Conservation (phyloP, 2,888 invertebrate genomes). For the Hydraecia micacea region DNA sequence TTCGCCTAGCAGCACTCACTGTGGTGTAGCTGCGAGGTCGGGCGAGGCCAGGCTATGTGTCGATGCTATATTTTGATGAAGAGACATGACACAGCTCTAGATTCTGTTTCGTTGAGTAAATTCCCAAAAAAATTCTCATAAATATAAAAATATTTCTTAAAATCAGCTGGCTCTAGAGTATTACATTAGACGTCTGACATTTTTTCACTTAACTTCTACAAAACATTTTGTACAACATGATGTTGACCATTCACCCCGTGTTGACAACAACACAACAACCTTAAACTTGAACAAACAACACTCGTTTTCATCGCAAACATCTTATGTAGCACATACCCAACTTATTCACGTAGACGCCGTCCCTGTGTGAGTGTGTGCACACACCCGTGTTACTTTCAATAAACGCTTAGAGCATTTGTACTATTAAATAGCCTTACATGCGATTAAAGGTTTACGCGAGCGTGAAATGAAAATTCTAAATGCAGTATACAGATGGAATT, state of each 20-base stretch:
- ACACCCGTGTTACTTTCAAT: constrained; percentile 69
- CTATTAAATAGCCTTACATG: constrained; percentile 78
- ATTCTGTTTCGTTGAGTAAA: not conserved
- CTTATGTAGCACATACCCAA: constrained; percentile 35
- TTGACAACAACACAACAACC: constrained; percentile 14
- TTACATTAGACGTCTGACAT: not conserved
- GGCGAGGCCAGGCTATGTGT: constrained; percentile 18
- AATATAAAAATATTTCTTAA: not conserved
- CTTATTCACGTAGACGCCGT: constrained; percentile 5
- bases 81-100: not conserved
- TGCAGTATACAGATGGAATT: constrained; percentile 67
- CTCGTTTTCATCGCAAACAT: constrained; percentile 42
- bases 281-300: constrained; percentile 45
- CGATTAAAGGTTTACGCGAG: constrained; percentile 78
- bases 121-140: not conserved
- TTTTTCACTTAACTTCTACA: not conserved
- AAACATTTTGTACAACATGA: not conserved
- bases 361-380: constrained; percentile 50
- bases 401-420: constrained; percentile 76
- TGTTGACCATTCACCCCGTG: constrained; percentile 10
- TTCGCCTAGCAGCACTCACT: constrained; percentile 24
- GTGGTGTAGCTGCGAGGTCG: not conserved
- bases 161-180: not conserved
- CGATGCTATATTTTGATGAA: not conserved
- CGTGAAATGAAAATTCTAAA: constrained; percentile 82